Evolutionary conservation across 2,888 invertebrate genomes (phyloP).

Genomic region (Phengaris arion): DNA sequence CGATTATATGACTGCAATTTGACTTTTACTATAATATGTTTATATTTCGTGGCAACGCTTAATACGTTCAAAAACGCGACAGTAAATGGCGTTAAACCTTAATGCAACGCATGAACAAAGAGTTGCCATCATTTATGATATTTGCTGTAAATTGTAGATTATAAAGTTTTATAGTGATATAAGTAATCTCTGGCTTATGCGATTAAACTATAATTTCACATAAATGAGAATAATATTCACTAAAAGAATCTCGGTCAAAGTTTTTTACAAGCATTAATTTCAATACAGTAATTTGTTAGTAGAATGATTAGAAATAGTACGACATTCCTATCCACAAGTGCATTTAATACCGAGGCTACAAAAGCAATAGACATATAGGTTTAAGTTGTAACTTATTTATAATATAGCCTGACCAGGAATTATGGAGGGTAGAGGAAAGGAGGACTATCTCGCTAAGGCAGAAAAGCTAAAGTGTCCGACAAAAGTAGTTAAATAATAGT

Average conservation of each 20-base stretch:
- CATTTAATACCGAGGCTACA: constrained; percentile 16
- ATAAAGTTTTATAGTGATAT: background rate
- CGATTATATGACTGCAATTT: no score
- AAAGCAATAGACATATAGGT: background rate
- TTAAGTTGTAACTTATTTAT: background rate
- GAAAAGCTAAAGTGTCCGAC: no score
- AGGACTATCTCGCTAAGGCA: no score
- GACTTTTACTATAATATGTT: no score
- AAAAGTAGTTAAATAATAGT: no score
- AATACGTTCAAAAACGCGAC: no score
- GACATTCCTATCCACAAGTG: constrained; percentile 11
- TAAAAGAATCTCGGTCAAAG: background rate
- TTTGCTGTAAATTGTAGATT: background rate
- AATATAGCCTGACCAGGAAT: background rate
- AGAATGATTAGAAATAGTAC: background rate
- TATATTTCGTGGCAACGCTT: no score
- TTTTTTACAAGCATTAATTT: background rate
- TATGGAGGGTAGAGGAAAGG: background rate
- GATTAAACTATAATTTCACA: background rate
- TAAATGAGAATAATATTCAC: no score
- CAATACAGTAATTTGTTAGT: background rate
- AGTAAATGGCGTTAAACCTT: no score
- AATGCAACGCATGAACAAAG: no score
- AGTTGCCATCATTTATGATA: no score
- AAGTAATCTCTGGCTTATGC: background rate